Conservation (phyloP, 2,888 invertebrate genomes). For the Temnothorax rugatulus region DNA sequence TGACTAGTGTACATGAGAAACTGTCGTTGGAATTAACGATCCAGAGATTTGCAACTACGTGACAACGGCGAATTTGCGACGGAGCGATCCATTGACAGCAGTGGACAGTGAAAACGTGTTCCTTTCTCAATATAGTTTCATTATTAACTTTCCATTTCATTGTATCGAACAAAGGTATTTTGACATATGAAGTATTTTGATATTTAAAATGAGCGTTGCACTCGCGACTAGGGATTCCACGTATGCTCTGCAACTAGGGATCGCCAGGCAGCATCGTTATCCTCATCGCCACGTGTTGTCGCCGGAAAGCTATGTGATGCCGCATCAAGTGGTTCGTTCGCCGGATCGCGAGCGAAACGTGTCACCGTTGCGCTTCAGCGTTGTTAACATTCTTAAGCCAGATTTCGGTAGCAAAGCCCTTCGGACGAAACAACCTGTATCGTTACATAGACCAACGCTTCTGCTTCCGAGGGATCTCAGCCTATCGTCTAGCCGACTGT, state of each 20-base stretch:
- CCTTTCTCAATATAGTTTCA: neutral
- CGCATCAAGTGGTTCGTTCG: slow-evolving; percentile 69
- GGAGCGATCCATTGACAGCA: neutral
- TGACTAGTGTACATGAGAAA: slow-evolving; percentile 44
- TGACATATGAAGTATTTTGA: neutral
- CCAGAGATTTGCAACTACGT: slow-evolving; percentile 10
- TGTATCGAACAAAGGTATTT: slow-evolving; percentile 2
- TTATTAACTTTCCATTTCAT: neutral
- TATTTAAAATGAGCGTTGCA: slow-evolving; percentile 81
- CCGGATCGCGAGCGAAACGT: slow-evolving; percentile 69
- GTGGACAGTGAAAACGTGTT: slow-evolving; percentile 40
- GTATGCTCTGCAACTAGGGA: slow-evolving; percentile 79
- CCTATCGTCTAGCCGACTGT: slow-evolving; percentile 76
- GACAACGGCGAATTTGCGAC: neutral
- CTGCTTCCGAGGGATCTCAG: slow-evolving; percentile 79
- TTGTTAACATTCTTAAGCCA: slow-evolving; percentile 94
- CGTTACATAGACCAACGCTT: neutral
- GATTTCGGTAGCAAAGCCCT: slow-evolving; percentile 93
- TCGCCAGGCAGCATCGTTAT: slow-evolving; percentile 73
- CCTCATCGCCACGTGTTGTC: slow-evolving; percentile 69
- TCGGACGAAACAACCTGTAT: slow-evolving; percentile 86
- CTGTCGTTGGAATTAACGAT: neutral
- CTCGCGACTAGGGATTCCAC: slow-evolving; percentile 82
- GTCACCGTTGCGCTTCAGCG: slow-evolving; percentile 91
- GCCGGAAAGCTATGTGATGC: slow-evolving; percentile 63